Percentiles rank a stretch among this genome's conserved stretches.
phyloP scores from a whole-genome alignment of 2,113 vertebrate species.

The Telmatochromis sp. region DNA sequence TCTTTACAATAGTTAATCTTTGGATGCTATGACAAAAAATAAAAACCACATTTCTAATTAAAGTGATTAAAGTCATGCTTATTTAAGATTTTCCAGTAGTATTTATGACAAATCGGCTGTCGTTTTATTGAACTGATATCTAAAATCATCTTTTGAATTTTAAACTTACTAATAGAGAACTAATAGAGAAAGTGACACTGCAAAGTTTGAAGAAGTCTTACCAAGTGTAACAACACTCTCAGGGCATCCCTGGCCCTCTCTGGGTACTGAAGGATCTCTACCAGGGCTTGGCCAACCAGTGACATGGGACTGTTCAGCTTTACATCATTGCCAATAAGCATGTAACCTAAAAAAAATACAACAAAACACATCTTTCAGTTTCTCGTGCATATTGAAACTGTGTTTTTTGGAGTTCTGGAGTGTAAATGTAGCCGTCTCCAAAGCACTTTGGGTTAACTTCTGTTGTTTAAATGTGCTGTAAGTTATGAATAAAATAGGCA shows the following conservation, averaged over 20 bases:
- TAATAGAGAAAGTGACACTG: background rate
- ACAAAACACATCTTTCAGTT: background rate
- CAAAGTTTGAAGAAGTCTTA: slow-evolving; percentile 50
- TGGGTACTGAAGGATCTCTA: slow-evolving; percentile 89
- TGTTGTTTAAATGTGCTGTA: background rate
- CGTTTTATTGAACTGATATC: background rate
- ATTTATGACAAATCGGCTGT: background rate
- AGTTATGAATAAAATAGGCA: background rate
- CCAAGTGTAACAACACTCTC: slow-evolving; percentile 88
- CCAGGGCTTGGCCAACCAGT: slow-evolving; percentile 85
- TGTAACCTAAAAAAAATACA: slow-evolving; percentile 74
- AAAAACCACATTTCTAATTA: background rate
- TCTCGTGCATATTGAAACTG: background rate
- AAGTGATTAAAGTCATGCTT: background rate
- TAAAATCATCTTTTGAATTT: background rate
- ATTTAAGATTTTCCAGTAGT: background rate
- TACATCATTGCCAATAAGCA: slow-evolving; percentile 87
- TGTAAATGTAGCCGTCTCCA: background rate
- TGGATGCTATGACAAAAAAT: background rate
- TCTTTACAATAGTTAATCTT: background rate
- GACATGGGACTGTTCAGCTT: slow-evolving; percentile 93
- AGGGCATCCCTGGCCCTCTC: slow-evolving; percentile 86
- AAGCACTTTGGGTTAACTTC: background rate
- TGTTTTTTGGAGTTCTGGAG: background rate
- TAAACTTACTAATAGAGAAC: background rate